Evolutionary conservation across 2,888 invertebrate species (phyloP).

Genomic region (Sclerodermus sp.): DNA sequence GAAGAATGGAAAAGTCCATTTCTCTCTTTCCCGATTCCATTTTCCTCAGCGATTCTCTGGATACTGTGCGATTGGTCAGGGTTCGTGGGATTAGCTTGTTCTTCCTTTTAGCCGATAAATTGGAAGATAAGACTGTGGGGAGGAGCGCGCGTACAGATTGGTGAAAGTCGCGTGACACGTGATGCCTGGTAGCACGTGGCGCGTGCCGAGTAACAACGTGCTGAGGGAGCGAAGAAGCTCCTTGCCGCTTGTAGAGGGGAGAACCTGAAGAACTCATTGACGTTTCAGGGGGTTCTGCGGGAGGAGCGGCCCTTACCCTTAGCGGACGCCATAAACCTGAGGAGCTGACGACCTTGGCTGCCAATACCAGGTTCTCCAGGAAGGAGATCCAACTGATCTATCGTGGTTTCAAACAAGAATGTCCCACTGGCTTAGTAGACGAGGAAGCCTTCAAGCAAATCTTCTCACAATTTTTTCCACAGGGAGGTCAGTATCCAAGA

Average conservation of each 20-base stretch:
- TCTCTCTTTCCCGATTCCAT: no score
- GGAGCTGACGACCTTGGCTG: slow-evolving; percentile 75
- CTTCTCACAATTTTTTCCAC: slow-evolving; percentile 86
- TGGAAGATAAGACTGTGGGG: no score
- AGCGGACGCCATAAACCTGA: slow-evolving; percentile 75
- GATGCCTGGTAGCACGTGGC: no score
- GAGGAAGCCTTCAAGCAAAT: slow-evolving; percentile 87
- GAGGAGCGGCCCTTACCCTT: slow-evolving; percentile 58
- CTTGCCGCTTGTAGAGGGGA: slow-evolving; percentile 67
- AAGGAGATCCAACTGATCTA: slow-evolving; percentile 90
- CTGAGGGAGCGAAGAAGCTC: slow-evolving; percentile 25
- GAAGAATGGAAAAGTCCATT: no score
- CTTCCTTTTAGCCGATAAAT: no score
- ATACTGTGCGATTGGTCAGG: no score
- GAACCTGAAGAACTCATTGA: slow-evolving; percentile 68
- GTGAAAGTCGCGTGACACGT: no score
- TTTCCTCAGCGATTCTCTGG: no score
- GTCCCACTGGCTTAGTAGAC: slow-evolving; percentile 83
- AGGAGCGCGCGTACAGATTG: no score
- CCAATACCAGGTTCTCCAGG: slow-evolving; percentile 75
- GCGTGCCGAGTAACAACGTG: no score
- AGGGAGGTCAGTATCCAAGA: slow-evolving; percentile 69
- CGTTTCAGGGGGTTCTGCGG: slow-evolving; percentile 55
- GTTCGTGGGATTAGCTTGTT: no score
- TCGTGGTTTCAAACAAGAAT: slow-evolving; percentile 88